Conservation (phyloP, 2,113 vertebrate species). For the Heterotis niloticus region DNA sequence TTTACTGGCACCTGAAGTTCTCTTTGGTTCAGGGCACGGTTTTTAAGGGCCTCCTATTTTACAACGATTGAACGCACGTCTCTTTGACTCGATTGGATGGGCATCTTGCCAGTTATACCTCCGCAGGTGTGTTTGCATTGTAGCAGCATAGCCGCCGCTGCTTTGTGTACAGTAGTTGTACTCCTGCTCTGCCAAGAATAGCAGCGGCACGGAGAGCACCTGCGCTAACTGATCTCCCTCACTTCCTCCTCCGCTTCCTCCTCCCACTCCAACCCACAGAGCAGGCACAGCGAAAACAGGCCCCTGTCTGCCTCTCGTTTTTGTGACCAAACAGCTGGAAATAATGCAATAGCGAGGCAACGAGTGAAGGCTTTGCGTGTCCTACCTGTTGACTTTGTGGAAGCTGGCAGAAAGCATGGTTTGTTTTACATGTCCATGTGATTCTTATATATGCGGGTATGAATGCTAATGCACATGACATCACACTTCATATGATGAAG, state of each 20-base stretch:
- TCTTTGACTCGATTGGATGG: neutral
- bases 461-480: no score
- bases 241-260: slow-evolving; percentile 15
- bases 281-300: slow-evolving; percentile 3
- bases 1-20: neutral
- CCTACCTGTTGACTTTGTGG: neutral
- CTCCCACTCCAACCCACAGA: slow-evolving; percentile 5
- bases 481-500: no score
- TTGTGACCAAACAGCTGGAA: no score
- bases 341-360: neutral
- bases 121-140: slow-evolving; percentile 42
- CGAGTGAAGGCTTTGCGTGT: neutral
- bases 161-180: slow-evolving; percentile 7
- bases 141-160: slow-evolving; percentile 25
- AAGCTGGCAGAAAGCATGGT: no score
- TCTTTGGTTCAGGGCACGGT: neutral
- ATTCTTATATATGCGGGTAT: no score
- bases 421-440: no score
- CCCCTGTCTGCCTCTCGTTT: no score
- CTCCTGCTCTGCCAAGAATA: slow-evolving; percentile 33
- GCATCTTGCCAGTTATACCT: neutral
- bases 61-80: neutral
- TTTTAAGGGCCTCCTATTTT: neutral
- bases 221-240: slow-evolving; percentile 38
- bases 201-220: slow-evolving; percentile 67